phyloP scores from a whole-genome alignment of 2,113 vertebrate genomes.

The Australoheros scitulus region DNA sequence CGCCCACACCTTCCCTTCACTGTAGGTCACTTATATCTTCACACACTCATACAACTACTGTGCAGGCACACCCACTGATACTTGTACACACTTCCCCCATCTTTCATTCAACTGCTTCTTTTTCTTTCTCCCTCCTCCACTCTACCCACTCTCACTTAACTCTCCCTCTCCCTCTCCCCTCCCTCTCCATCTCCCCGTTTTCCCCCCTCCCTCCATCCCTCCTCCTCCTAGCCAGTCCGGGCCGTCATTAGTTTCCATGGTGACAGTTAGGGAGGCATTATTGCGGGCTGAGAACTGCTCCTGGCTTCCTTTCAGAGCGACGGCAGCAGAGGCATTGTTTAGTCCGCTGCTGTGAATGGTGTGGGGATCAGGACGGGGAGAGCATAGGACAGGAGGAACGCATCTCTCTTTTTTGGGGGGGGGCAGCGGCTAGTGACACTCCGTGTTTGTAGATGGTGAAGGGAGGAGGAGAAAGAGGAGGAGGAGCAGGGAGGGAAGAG shows the following conservation, averaged over 20 bases:
- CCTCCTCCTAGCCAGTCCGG: slow-evolving; percentile 57
- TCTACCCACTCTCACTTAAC: slow-evolving; percentile 64
- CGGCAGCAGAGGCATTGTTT: slow-evolving; percentile 79
- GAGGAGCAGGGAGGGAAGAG: slow-evolving; percentile 38
- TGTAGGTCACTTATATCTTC: slow-evolving; percentile 15
- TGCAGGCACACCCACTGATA: slow-evolving; percentile 68
- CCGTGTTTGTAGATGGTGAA: slow-evolving; percentile 43
- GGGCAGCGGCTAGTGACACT: slow-evolving; percentile 34
- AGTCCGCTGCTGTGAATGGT: slow-evolving; percentile 72
- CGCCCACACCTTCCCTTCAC: not conserved
- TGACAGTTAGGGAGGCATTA: slow-evolving; percentile 87
- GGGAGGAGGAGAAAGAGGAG: slow-evolving; percentile 40
- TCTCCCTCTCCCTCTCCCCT: slow-evolving; percentile 53
- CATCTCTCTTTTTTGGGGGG: not conserved
- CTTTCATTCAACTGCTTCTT: slow-evolving; percentile 68
- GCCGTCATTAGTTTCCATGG: slow-evolving; percentile 92
- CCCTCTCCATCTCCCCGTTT: slow-evolving; percentile 50
- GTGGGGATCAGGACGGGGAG: slow-evolving; percentile 68
- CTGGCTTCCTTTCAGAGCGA: slow-evolving; percentile 83
- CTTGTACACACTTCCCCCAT: slow-evolving; percentile 78
- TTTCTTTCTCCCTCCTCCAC: slow-evolving; percentile 49
- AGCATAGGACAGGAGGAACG: slow-evolving; percentile 52
- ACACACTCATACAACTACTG: slow-evolving; percentile 47
- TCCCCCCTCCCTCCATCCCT: slow-evolving; percentile 10
- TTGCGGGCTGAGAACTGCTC: slow-evolving; percentile 85